Conservation (phyloP, 2,113 vertebrate species). For the Strix uralensis region DNA sequence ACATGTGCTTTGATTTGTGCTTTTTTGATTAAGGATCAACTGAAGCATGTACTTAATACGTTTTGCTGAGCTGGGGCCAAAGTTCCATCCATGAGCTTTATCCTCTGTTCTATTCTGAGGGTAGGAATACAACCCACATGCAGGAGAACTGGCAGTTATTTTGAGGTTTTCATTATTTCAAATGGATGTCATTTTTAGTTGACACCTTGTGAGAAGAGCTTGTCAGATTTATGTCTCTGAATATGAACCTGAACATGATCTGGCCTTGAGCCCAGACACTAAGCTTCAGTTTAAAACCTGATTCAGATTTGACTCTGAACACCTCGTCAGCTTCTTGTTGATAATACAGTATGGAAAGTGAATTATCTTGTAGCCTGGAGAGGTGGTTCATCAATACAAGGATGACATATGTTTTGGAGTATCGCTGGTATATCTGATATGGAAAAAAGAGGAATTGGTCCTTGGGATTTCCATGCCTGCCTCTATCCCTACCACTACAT, state of each 20-base stretch:
- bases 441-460: background rate
- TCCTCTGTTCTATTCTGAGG: background rate
- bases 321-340: background rate
- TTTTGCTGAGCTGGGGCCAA: background rate
- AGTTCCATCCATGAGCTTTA: background rate
- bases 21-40: background rate
- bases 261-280: background rate
- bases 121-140: background rate
- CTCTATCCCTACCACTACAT: background rate
- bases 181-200: background rate
- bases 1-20: background rate
- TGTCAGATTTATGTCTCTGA: background rate
- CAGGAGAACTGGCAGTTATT: background rate
- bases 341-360: background rate
- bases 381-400: background rate
- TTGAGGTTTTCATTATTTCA: background rate
- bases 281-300: background rate
- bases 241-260: background rate
- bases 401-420: background rate
- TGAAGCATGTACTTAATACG: background rate
- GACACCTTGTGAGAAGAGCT: background rate
- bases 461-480: background rate
- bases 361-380: background rate
- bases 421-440: background rate
- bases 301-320: background rate